Conservation (phyloP, 2,113 vertebrate species). For the Ictalurus punctatus region DNA sequence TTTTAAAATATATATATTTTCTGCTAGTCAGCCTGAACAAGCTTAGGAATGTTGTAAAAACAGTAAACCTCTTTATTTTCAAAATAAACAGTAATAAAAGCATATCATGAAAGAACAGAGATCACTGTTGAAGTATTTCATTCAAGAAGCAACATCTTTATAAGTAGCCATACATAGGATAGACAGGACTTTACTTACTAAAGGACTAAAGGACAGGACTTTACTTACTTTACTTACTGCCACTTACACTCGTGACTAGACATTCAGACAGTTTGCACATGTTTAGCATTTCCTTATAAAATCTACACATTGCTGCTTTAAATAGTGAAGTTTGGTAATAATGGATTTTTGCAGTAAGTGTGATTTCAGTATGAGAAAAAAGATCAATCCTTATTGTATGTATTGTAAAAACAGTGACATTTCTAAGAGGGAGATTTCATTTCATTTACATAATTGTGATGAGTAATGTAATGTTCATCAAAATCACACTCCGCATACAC, state of each 20-base stretch:
- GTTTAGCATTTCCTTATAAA: not conserved
- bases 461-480: not conserved
- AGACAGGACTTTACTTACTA: not conserved
- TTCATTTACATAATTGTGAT: not conserved
- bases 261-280: not conserved
- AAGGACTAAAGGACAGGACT: too few species aligned
- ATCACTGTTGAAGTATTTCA: not conserved
- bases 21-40: not conserved
- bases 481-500: constrained; percentile 11
- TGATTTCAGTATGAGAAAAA: not conserved
- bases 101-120: not conserved
- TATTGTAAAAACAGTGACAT: not conserved
- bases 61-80: not conserved
- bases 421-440: not conserved
- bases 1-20: too few species aligned
- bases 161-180: too few species aligned
- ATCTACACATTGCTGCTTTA: not conserved
- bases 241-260: not conserved
- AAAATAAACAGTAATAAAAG: not conserved
- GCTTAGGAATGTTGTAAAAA: not conserved
- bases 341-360: not conserved
- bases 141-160: not conserved
- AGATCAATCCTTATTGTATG: not conserved
- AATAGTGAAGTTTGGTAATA: not conserved
- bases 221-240: not conserved